These are phyloP conservation scores for Rhinopomastus cyanomelas DNA, from an alignment of 2,113 vertebrate genomes.

Conservation along the genomic window DNA sequence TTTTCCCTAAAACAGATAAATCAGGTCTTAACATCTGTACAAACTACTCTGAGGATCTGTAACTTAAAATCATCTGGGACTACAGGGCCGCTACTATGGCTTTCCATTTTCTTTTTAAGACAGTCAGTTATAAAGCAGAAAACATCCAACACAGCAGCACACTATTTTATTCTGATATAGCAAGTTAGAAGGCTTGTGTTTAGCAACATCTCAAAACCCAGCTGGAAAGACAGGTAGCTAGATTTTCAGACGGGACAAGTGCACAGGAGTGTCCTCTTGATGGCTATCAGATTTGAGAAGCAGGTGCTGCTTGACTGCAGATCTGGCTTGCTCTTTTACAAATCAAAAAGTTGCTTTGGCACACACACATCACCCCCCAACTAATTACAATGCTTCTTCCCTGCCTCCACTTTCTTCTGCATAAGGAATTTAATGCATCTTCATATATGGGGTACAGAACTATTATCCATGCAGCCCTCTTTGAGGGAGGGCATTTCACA, in stretches of 20 bases:
- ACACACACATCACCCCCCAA: not conserved
- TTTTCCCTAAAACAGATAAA: not conserved
- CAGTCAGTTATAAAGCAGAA: not conserved
- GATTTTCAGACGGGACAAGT: not conserved
- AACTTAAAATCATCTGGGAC: not conserved
- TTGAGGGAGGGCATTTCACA: not conserved
- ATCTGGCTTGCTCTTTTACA: not conserved
- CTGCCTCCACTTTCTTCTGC: not conserved
- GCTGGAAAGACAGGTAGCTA: not conserved
- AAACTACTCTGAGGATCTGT: not conserved
- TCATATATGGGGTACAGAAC: rapidly evolving
- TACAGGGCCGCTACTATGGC: not conserved
- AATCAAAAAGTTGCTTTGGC: not conserved
- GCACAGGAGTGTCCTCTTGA: not conserved
- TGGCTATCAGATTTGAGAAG: not conserved
- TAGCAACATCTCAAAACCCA: not conserved
- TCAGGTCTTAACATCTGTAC: not conserved
- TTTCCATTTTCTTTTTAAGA: not conserved
- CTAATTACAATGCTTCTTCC: not conserved
- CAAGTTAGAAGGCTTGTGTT: not conserved
- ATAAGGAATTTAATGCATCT: not conserved
- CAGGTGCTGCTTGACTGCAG: not conserved
- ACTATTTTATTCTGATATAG: not conserved
- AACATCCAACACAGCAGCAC: not conserved
- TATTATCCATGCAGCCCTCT: not conserved